Evolutionary conservation across 2,888 invertebrate species (phyloP), one percentile per base, ranked within the genome.

Genomic region (Cryptus viduatorius): DNA sequence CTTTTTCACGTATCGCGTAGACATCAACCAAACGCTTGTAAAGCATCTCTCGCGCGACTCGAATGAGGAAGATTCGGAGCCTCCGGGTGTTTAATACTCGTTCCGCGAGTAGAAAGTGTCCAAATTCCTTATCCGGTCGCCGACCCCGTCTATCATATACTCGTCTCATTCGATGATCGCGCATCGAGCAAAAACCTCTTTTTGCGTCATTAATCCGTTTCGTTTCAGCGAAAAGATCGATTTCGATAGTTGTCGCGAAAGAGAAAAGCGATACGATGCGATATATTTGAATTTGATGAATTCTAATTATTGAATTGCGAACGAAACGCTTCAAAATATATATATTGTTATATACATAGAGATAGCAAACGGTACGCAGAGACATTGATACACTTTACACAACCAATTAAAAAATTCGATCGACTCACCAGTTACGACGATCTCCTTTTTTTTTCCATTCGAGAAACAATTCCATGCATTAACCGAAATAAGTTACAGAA

Each of bases 81-180:
- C 42, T 65, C 59, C 37, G 75, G 75, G 69, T 75, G 56, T 78
- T 50, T 79, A 37, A 61, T 82, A 76, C 77, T 61, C 80, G 79
- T 79, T 85, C 75, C 73, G 79, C 84, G 84, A 89, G 90, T 92
- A 92, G 92, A 92, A 92, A 92, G 92, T 91, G 92, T 89, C 91
- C 88, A 90, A 91, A 92, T 91, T 91, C 87, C 88, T 90, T 88
- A 77, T 87, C 80, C 82, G 86, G 83, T 80, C 78, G 67, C 81
- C 82, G 79, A 78, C 83, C 83, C 79, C 37, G 37, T 81, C 78
- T 72, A 78, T 79, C 81, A 68, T 50, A 64, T 5, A 59, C 69
- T 48, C 19, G 56, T 65, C 77, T 65, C 56, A 24, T 1, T 24
- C 65, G 31, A 1, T 50, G 48, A 56, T 82, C 67, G 56, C 75